These are phyloP conservation scores for Tiliqua scincoides DNA, from an alignment of 2,113 vertebrate species.

Conservation along the genomic window DNA sequence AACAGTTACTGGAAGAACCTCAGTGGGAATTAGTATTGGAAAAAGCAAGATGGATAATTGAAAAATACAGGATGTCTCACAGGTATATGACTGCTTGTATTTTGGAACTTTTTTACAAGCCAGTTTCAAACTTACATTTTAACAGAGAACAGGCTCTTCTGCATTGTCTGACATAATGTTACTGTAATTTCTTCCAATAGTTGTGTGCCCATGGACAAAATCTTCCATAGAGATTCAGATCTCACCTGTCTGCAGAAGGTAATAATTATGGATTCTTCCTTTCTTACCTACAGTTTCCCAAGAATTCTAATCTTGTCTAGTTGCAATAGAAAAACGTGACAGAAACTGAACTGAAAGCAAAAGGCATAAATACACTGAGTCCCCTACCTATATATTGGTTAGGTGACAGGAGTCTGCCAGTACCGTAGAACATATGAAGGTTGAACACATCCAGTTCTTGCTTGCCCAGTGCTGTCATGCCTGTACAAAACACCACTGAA, in stretches of 20 bases:
- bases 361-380: no score
- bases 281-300: not conserved
- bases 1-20: slow-evolving; percentile 86
- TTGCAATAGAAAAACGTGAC: not conserved
- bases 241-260: slow-evolving; percentile 97
- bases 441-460: not conserved
- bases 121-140: slow-evolving; percentile 24
- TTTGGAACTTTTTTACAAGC: slow-evolving; percentile 26
- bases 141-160: slow-evolving; percentile 10
- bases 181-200: slow-evolving; percentile 73
- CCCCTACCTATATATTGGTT: no score
- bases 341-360: not conserved
- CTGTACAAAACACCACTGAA: no score
- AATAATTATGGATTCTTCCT: slow-evolving; percentile 45
- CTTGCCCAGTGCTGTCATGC: no score
- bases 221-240: slow-evolving; percentile 89
- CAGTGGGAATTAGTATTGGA: slow-evolving; percentile 89
- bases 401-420: not conserved
- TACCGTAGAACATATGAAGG: not conserved
- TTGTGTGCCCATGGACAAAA: slow-evolving; percentile 89
- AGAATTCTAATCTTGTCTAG: not conserved
- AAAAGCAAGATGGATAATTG: slow-evolving; percentile 93
- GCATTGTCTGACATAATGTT: slow-evolving; percentile 38
- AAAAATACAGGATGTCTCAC: slow-evolving; percentile 86
- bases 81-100: slow-evolving; percentile 75